Evolutionary conservation across 1,140 invertebrate genomes (phyloP).

Genomic region (Mya arenaria): DNA sequence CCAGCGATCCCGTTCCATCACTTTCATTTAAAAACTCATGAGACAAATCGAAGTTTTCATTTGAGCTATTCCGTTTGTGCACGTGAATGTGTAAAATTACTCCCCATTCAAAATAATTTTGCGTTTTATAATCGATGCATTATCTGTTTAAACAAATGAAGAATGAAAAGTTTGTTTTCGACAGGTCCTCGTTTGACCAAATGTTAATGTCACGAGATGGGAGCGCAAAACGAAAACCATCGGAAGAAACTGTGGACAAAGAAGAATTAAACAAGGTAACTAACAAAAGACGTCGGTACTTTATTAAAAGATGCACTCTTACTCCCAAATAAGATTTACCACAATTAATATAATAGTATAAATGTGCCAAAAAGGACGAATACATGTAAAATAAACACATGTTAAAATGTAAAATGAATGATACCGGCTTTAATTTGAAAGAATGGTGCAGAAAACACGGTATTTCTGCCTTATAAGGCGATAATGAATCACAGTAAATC

Average conservation of each 20-base stretch:
- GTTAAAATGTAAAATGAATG: neutral
- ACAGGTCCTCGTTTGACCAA: constrained; percentile 31
- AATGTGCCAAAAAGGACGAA: neutral
- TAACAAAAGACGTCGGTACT: neutral
- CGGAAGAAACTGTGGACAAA: neutral
- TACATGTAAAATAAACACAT: neutral
- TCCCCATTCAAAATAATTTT: too few species aligned
- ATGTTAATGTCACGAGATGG: constrained; percentile 11
- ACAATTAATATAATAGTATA: neutral
- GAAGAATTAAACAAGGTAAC: neutral
- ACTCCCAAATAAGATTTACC: too few species aligned
- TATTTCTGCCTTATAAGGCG: too few species aligned
- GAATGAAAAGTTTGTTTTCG: neutral
- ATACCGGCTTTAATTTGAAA: neutral
- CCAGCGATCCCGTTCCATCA: neutral
- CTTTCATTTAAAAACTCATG: neutral
- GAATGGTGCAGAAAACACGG: neutral
- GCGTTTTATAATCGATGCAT: neutral
- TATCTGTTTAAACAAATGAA: neutral
- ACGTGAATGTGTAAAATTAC: too few species aligned
- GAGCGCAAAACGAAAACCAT: neutral
- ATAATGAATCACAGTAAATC: too few species aligned
- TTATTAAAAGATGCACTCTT: too few species aligned
- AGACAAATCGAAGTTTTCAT: neutral
- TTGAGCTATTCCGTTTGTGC: too few species aligned